These are phyloP conservation scores for Pedionomus torquatus DNA, from an alignment of 2,113 vertebrate species.

Conservation along the genomic window DNA sequence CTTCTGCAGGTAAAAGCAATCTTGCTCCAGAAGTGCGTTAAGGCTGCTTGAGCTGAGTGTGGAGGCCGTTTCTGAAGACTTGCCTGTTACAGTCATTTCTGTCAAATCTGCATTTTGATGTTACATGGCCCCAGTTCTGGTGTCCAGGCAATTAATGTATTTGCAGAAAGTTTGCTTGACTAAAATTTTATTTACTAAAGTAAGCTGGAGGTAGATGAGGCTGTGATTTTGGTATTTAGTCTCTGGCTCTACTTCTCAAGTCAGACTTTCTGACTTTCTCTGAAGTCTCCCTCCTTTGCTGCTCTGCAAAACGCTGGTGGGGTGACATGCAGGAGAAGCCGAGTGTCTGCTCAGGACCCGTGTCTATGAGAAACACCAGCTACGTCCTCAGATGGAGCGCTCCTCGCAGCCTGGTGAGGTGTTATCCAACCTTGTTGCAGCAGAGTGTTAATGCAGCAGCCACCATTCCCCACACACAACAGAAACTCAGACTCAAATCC, in stretches of 20 bases:
- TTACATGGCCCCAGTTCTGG: neutral
- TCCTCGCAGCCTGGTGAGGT: neutral
- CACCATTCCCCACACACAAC: rapidly evolving
- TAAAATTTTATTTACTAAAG: neutral
- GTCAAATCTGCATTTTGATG: neutral
- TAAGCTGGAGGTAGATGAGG: neutral
- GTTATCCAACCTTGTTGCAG: neutral
- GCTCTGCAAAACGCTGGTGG: neutral
- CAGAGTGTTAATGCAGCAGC: neutral
- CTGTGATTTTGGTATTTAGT: neutral
- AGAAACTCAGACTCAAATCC: neutral
- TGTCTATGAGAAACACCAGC: neutral
- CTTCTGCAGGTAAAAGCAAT: neutral
- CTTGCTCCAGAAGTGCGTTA: neutral
- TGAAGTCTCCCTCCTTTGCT: neutral
- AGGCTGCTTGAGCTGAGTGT: neutral
- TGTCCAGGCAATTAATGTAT: neutral
- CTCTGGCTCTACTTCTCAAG: neutral
- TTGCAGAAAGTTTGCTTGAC: neutral
- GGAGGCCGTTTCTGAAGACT: neutral
- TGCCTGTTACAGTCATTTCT: no score
- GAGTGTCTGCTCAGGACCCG: neutral
- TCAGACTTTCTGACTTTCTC: neutral
- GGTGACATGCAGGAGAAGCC: neutral
- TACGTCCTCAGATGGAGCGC: rapidly evolving